Evolutionary conservation across 2,113 vertebrate genomes (phyloP).

Genomic region (Pelodiscus sinensis): DNA sequence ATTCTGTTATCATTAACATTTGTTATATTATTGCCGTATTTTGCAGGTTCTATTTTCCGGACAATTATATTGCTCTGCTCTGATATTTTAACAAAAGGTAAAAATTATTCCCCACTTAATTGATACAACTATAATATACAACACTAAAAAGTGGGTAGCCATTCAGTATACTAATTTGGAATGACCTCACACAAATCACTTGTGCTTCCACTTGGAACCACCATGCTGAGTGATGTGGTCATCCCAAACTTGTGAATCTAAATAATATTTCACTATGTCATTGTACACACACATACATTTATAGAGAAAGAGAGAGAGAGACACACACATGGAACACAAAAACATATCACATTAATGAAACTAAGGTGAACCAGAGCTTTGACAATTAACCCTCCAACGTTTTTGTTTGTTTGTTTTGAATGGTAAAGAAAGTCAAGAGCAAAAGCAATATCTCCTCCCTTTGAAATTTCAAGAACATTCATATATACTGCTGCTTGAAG

Average conservation of each 20-base stretch:
- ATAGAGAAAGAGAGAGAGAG: background rate
- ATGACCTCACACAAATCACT: slow-evolving; percentile 17
- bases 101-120: background rate
- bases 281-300: background rate
- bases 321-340: slow-evolving; percentile 7
- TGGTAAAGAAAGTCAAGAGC: background rate
- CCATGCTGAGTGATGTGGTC: slow-evolving; percentile 31
- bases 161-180: background rate
- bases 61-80: background rate
- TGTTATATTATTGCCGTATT: fast-evolving
- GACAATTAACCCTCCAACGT: slow-evolving; percentile 6
- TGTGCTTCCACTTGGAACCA: slow-evolving; percentile 32
- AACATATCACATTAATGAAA: background rate
- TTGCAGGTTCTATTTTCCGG: slow-evolving; percentile 13
- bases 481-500: background rate
- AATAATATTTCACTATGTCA: slow-evolving; percentile 47
- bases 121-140: background rate
- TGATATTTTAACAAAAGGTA: background rate
- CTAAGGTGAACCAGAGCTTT: background rate
- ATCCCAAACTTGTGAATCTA: slow-evolving; percentile 25
- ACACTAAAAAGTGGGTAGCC: background rate
- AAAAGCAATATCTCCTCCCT: background rate
- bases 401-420: background rate
- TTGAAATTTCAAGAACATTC: slow-evolving; percentile 11
- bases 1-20: slow-evolving; percentile 14